These are phyloP conservation scores for Falco berigora DNA, from an alignment of 2,797 vertebrate genomes.

Conservation along the genomic window DNA sequence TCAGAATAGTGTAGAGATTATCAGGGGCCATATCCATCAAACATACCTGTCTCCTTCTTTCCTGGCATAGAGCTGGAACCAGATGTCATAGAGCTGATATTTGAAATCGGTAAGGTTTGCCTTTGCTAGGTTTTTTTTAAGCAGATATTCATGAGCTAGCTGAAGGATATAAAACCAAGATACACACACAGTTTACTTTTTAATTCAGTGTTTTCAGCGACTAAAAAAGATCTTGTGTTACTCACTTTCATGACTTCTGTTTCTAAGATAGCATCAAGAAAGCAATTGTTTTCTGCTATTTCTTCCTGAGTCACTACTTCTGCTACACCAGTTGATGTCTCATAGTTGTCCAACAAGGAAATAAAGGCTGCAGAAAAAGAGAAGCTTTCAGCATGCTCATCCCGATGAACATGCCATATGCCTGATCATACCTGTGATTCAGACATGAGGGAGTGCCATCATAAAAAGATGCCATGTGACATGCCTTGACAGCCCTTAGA, in stretches of 20 bases:
- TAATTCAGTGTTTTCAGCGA: background rate
- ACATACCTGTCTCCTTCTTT: conserved; percentile 75
- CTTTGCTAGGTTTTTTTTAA: conserved; percentile 74
- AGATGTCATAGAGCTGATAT: conserved; percentile 80
- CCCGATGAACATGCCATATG: background rate
- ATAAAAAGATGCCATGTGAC: background rate
- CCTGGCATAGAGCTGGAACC: conserved; percentile 85
- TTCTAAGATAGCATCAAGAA: conserved; percentile 80
- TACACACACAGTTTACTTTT: background rate
- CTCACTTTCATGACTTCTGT: conserved; percentile 85
- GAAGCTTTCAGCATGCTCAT: background rate
- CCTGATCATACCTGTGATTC: background rate
- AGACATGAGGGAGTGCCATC: background rate
- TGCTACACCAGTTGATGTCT: conserved; percentile 76
- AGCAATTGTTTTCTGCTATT: conserved; percentile 74
- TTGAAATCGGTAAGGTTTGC: conserved; percentile 74
- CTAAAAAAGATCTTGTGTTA: background rate
- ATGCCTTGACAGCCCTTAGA: background rate
- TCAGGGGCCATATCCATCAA: background rate
- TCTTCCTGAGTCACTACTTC: conserved; percentile 82
- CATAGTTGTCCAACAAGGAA: conserved; percentile 85
- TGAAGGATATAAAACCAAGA: conserved; percentile 50
- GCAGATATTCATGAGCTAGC: conserved; percentile 80
- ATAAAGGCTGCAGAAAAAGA: conserved; percentile 72
- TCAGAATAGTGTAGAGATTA: background rate